These are phyloP conservation scores for Deroplatys truncata DNA, from an alignment of 2,888 invertebrate species.

Conservation along the genomic window DNA sequence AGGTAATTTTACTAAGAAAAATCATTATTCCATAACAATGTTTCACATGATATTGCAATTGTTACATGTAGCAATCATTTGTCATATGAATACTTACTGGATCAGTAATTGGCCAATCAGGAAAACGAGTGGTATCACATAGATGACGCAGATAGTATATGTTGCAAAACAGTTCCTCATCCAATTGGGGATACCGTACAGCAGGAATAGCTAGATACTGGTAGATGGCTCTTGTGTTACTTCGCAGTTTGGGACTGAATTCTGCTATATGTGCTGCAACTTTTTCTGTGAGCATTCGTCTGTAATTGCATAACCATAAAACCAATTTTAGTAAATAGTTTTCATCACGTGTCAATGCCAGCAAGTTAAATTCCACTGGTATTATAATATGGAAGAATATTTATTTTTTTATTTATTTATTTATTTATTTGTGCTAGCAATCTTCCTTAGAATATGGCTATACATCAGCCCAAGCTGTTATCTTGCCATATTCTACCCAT, in stretches of 20 bases:
- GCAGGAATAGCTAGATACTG: slow-evolving; percentile 94
- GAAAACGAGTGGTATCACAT: slow-evolving; percentile 83
- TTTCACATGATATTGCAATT: no score
- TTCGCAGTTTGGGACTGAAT: slow-evolving; percentile 89
- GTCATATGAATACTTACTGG: slow-evolving; percentile 59
- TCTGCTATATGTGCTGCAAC: slow-evolving; percentile 97
- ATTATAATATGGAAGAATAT: background rate
- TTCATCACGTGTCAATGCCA: no score
- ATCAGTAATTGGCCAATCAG: slow-evolving; percentile 95
- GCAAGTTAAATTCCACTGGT: background rate
- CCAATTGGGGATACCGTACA: slow-evolving; percentile 88
- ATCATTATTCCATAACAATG: no score
- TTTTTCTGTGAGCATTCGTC: slow-evolving; percentile 92
- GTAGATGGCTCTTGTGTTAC: slow-evolving; percentile 92
- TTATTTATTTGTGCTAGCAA: no score
- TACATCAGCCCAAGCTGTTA: no score
- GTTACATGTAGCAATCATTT: no score
- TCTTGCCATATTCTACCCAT: no score
- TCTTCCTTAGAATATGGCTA: no score
- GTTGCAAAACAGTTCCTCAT: slow-evolving; percentile 96
- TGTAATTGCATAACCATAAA: slow-evolving; percentile 36
- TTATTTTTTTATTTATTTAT: no score
- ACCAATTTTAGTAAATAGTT: background rate
- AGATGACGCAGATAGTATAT: slow-evolving; percentile 96
- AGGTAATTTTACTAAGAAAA: no score